phyloP scores from a whole-genome alignment of 2,797 vertebrate genomes.

The Sebastes matsubarae region DNA sequence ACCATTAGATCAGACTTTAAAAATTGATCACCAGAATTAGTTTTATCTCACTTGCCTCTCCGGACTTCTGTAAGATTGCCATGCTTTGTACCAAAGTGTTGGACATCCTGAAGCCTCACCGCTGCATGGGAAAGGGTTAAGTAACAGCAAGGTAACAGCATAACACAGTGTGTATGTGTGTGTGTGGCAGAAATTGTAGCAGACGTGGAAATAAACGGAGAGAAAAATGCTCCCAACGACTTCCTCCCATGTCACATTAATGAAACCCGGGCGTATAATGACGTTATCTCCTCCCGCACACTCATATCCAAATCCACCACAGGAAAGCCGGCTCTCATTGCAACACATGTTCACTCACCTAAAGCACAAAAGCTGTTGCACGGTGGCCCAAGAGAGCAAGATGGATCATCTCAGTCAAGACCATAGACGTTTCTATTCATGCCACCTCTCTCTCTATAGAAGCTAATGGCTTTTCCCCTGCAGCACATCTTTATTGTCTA shows the following conservation, averaged over 20 bases:
- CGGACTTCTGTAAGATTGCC: neutral
- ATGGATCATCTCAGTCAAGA: constrained; percentile 66
- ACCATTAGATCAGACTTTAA: neutral
- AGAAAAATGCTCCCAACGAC: constrained; percentile 19
- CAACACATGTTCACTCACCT: constrained; percentile 51
- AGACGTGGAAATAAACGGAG: neutral
- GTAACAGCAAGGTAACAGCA: neutral
- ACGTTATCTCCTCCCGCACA: constrained; percentile 4
- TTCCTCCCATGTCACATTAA: constrained; percentile 23
- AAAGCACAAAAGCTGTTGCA: constrained; percentile 47
- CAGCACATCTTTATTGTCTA: constrained; percentile 76
- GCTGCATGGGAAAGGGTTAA: neutral
- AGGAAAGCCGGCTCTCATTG: constrained; percentile 13
- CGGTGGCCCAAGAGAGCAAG: constrained; percentile 46
- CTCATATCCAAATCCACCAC: constrained; percentile 34
- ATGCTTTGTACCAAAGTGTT: neutral
- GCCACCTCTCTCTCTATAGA: constrained; percentile 55
- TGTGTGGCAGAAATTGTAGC: neutral
- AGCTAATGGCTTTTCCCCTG: constrained; percentile 70
- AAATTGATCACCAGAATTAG: too few species aligned
- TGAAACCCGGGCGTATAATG: constrained; percentile 8
- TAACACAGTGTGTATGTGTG: neutral
- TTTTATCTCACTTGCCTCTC: neutral
- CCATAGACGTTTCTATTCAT: constrained; percentile 70
- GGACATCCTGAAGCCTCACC: neutral